These are phyloP conservation scores for Palythoa heliodiscus DNA, from an alignment of 92 coral and sea anemone species.

Conservation along the genomic window DNA sequence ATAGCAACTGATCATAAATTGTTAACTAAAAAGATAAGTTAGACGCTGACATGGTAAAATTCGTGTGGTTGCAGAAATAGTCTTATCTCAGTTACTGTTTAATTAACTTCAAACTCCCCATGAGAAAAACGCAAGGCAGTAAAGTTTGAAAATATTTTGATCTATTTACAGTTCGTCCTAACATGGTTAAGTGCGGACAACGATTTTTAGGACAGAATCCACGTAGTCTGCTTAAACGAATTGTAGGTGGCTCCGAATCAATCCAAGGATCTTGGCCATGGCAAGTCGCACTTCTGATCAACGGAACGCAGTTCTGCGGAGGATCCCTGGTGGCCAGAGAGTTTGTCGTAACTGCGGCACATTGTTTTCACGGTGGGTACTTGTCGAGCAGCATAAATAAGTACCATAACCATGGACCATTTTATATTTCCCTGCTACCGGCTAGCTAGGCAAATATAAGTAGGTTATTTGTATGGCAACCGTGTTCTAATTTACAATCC, in stretches of 20 bases:
- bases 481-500: too few species aligned
- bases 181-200: conserved; percentile 6
- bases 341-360: conserved; percentile 90
- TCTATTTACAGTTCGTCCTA: neutral
- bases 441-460: too few species aligned
- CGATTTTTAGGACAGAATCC: neutral
- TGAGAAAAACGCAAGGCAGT: neutral
- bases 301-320: conserved; percentile 78
- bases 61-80: neutral
- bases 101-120: neutral
- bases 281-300: conserved; percentile 79
- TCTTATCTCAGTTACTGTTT: neutral
- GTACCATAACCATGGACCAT: neutral
- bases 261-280: conserved; percentile 92
- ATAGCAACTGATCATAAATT: too few species aligned
- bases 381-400: neutral
- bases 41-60: too few species aligned
- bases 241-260: conserved; percentile 81
- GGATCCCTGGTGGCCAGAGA: conserved; percentile 74
- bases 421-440: neutral
- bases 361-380: conserved; percentile 88
- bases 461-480: neutral
- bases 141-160: neutral
- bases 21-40: too few species aligned
- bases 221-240: conserved; percentile 53